phyloP scores from a whole-genome alignment of 2,113 vertebrate genomes.

The Delphinus delphis region DNA sequence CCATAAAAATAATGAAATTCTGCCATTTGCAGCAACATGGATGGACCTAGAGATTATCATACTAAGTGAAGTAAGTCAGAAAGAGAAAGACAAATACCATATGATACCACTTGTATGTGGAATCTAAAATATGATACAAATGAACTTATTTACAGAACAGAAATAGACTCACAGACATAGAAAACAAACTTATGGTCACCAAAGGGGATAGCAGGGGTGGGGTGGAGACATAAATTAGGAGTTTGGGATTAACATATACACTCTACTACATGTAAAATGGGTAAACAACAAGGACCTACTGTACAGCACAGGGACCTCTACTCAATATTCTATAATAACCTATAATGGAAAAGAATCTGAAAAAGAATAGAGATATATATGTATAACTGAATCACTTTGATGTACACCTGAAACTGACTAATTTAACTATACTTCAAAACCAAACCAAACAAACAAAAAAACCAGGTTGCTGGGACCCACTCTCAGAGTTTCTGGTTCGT shows the following conservation, averaged over 20 bases:
- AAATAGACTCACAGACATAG: background rate
- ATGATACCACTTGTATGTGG: background rate
- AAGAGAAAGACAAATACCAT: background rate
- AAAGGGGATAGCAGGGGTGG: background rate
- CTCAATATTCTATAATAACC: background rate
- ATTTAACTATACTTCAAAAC: background rate
- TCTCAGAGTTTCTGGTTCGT: too few species aligned
- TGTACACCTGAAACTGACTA: background rate
- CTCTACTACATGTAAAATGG: too few species aligned
- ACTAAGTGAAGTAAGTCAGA: background rate
- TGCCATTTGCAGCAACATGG: background rate
- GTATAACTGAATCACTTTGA: background rate
- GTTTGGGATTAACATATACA: background rate
- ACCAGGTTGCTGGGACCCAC: background rate
- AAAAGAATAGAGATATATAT: background rate
- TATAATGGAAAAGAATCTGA: background rate
- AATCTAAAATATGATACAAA: background rate
- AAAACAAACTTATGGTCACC: background rate
- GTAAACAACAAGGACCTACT: background rate
- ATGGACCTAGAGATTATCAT: background rate
- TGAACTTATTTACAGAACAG: background rate
- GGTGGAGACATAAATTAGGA: background rate
- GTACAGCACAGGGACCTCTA: background rate
- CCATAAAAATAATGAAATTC: background rate
- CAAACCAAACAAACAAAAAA: background rate